A percentile compares a stretch with the other conserved stretches of the same genome.
Conservation (phyloP, 2,797 vertebrate species). For the Acrossocheilus wenchowensis region DNA sequence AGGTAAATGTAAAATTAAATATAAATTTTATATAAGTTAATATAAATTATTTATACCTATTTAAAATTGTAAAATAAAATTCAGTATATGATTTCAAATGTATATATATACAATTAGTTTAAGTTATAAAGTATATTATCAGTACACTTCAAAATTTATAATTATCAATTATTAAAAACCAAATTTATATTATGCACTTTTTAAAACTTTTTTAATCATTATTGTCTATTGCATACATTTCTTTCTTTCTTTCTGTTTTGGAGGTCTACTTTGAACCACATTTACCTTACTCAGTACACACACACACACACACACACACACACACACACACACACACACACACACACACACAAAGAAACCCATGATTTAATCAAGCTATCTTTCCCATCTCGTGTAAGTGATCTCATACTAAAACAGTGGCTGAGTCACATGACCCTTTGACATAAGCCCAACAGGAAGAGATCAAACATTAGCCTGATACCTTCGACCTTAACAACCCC, state of each 20-base stretch:
- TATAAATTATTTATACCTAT: background rate
- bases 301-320: conserved; percentile 26
- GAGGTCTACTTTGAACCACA: background rate
- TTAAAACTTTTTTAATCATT: background rate
- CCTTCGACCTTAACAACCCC: conserved; percentile 33
- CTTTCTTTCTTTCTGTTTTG: background rate
- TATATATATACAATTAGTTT: background rate
- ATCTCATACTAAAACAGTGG: conserved; percentile 49
- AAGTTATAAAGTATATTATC: background rate
- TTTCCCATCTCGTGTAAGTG: conserved; percentile 48
- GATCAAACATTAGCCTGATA: conserved; percentile 52
- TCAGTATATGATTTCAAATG: background rate
- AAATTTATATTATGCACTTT: background rate
- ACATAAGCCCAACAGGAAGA: conserved; percentile 53
- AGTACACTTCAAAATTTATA: background rate
- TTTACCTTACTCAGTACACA: background rate
- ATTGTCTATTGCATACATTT: background rate
- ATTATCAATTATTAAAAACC: too few species aligned
- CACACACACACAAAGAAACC: conserved; percentile 12
- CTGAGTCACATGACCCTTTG: conserved; percentile 34
- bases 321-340: conserved; percentile 30
- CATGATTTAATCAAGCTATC: conserved; percentile 38
- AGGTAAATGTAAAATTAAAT: too few species aligned
- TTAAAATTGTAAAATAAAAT: background rate
- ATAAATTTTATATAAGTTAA: background rate